Evolutionary conservation across 1,140 invertebrate genomes (phyloP).

Genomic region (Lasaia peninsularis): DNA sequence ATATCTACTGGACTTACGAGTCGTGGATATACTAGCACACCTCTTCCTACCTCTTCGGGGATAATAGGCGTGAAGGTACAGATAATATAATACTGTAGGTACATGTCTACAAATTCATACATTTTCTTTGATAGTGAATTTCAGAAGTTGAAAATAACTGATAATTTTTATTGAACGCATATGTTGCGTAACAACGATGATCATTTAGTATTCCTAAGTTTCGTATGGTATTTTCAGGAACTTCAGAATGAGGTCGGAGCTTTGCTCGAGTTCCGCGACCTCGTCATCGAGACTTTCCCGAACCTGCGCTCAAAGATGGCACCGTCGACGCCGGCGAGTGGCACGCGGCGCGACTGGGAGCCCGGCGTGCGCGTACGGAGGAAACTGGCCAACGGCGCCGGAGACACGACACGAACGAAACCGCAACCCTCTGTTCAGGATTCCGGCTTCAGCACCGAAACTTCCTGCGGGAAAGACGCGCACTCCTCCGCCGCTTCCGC

Average conservation of each 20-base stretch:
- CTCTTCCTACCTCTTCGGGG: no score
- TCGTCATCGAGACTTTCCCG: constrained; percentile 94
- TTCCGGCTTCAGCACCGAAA: constrained; percentile 91
- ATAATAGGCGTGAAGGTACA: no score
- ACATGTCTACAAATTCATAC: no score
- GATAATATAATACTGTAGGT: no score
- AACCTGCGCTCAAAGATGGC: constrained; percentile 89
- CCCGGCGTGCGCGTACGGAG: constrained; percentile 86
- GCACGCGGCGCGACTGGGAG: constrained; percentile 82
- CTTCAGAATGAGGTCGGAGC: constrained; percentile 94
- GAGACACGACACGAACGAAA: constrained; percentile 78
- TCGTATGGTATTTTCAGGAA: constrained; percentile 78
- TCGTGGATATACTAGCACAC: no score
- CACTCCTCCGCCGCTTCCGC: constrained; percentile 78
- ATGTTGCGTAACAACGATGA: no score
- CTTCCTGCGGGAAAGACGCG: constrained; percentile 86
- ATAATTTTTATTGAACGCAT: no score
- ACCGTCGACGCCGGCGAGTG: constrained; percentile 65
- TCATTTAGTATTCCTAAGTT: no score
- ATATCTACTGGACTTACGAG: no score
- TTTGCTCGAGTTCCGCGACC: constrained; percentile 91
- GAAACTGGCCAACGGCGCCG: constrained; percentile 81
- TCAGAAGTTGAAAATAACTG: no score
- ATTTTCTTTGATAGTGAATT: no score
- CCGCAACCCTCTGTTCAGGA: constrained; percentile 86